Evolutionary conservation across 2,113 vertebrate genomes (phyloP).

Genomic region (Myotis yumanensis): DNA sequence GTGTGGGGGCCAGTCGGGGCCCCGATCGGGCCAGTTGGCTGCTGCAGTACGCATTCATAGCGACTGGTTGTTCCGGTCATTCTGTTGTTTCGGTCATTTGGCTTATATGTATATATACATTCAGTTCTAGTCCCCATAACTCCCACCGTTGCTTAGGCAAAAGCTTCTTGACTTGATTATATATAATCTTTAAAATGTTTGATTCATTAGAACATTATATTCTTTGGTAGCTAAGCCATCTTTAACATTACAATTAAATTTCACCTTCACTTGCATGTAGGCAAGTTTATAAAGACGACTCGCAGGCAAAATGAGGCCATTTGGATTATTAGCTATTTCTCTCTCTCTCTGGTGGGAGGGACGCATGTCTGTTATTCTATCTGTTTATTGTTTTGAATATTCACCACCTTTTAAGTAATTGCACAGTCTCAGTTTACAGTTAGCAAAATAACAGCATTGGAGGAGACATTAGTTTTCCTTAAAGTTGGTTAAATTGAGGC

Average conservation of each 20-base stretch:
- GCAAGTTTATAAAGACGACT: constrained; percentile 2
- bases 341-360: neutral
- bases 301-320: neutral
- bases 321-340: constrained; percentile 4
- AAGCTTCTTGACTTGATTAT: neutral
- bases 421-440: neutral
- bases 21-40: too few relatives aligned
- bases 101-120: neutral
- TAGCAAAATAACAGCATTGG: neutral
- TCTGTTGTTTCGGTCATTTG: too few relatives aligned
- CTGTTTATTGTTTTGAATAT: neutral
- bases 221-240: neutral
- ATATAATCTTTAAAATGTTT: neutral
- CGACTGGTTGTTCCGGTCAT: too few relatives aligned
- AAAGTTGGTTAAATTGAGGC: constrained; percentile 1
- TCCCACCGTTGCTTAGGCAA: neutral
- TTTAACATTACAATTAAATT: neutral
- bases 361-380: neutral
- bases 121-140: neutral
- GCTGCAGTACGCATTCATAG: too few relatives aligned
- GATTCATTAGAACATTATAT: neutral
- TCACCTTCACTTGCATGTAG: constrained; percentile 1
- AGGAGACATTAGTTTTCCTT: neutral
- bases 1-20: too few relatives aligned
- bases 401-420: constrained; percentile 31